Evolutionary conservation across 2,888 invertebrate species (phyloP).

Genomic region (Cryptosula pallasiana): DNA sequence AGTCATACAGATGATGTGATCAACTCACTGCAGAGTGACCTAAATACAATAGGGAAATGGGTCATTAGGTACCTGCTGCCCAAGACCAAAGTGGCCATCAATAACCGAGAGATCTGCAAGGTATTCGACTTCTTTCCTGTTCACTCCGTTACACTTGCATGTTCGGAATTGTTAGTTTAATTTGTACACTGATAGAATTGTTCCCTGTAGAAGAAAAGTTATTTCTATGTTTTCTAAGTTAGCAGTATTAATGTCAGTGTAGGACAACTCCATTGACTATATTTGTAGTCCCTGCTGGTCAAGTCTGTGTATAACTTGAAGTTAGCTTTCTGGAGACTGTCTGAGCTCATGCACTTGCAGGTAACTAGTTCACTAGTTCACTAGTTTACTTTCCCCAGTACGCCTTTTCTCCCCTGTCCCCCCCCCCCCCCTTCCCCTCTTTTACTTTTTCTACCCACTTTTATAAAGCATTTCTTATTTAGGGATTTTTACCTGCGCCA

Average conservation of each 20-base stretch:
- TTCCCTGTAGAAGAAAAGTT: too few relatives aligned
- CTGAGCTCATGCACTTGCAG: constrained; percentile 59
- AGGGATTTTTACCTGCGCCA: constrained; percentile 63
- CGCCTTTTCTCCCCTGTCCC: background rate
- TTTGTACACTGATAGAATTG: too few relatives aligned
- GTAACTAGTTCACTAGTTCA: too few relatives aligned
- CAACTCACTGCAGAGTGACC: background rate
- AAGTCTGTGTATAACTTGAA: constrained; percentile 60
- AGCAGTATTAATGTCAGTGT: too few relatives aligned
- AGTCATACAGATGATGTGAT: background rate
- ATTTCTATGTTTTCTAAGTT: too few relatives aligned
- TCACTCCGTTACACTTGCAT: too few relatives aligned
- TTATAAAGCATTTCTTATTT: constrained; percentile 14
- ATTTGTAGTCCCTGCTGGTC: constrained; percentile 42
- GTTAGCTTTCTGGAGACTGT: constrained; percentile 60
- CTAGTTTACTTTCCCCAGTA: background rate
- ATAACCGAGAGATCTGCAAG: background rate
- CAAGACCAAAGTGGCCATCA: background rate
- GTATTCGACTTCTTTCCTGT: background rate
- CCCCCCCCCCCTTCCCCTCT: too few relatives aligned
- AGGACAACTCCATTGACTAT: too few relatives aligned
- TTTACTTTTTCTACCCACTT: background rate
- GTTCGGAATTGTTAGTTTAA: too few relatives aligned
- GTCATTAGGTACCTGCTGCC: constrained; percentile 34
- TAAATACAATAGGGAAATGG: constrained; percentile 38